Conservation (phyloP, 1,140 invertebrate genomes). For the Ceratosolen solmsi region DNA sequence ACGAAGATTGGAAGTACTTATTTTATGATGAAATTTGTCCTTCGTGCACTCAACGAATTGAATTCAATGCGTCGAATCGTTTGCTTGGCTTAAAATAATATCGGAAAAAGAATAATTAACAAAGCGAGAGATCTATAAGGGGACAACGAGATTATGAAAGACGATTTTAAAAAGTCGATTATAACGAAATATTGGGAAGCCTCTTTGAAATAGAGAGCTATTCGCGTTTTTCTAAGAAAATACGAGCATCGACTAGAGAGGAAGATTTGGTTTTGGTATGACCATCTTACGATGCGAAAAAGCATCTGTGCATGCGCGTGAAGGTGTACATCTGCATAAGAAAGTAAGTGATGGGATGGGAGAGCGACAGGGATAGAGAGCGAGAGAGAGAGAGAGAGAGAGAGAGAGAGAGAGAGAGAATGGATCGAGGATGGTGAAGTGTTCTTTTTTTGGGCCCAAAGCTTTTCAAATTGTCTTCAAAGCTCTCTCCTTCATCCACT, state of each 20-base stretch:
- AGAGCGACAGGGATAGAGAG: too few relatives aligned
- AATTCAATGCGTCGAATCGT: too few relatives aligned
- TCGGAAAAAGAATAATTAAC: constrained; percentile 17
- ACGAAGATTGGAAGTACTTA: too few relatives aligned
- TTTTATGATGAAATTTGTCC: too few relatives aligned
- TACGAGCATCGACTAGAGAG: not conserved
- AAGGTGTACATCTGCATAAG: too few relatives aligned
- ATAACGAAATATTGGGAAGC: constrained; percentile 1
- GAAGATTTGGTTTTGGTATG: constrained; percentile 5
- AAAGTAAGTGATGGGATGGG: too few relatives aligned
- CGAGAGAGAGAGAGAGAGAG: not conserved
- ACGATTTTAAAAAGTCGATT: constrained; percentile 23
- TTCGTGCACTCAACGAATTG: too few relatives aligned
- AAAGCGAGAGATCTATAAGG: not conserved
- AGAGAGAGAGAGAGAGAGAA: not conserved
- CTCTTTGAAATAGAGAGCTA: not conserved
- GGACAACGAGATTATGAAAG: not conserved
- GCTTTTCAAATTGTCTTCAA: constrained; percentile 34
- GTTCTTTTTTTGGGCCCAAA: constrained; percentile 29
- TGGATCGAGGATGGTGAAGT: not conserved
- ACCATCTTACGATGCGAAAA: not conserved
- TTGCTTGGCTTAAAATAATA: too few relatives aligned
- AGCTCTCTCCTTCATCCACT: constrained; percentile 5
- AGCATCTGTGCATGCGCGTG: too few relatives aligned
- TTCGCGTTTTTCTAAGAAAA: constrained; percentile 24